Evolutionary conservation across 2,113 vertebrate species (phyloP).

Genomic region (Chitala chitala): DNA sequence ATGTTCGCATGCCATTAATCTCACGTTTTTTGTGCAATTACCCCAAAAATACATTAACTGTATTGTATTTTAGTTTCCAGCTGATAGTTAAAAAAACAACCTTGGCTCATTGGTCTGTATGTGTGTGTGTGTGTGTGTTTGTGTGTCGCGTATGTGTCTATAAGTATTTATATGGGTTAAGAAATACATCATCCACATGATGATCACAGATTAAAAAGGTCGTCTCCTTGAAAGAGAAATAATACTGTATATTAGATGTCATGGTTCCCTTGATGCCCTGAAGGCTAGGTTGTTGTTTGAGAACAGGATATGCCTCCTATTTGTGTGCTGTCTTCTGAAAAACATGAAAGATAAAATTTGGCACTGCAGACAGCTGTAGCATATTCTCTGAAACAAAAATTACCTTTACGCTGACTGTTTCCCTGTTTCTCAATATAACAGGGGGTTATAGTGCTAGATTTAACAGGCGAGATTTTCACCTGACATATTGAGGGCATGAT

Average conservation of each 20-base stretch:
- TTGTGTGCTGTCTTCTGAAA: conserved; percentile 4
- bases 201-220: neutral
- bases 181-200: neutral
- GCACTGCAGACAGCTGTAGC: conserved; percentile 5
- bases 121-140: conserved; percentile 1
- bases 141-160: neutral
- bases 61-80: neutral
- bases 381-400: conserved; percentile 31
- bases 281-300: conserved; percentile 8
- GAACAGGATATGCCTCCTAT: conserved; percentile 5
- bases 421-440: conserved; percentile 30
- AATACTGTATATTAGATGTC: conserved; percentile 28
- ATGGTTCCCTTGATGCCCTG: conserved; percentile 28
- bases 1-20: neutral
- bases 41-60: neutral
- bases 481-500: conserved; percentile 59
- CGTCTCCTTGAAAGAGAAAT: neutral
- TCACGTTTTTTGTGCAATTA: neutral
- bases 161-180: neutral
- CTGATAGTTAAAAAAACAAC: neutral
- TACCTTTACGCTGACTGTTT: conserved; percentile 30
- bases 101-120: too few relatives aligned
- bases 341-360: conserved; percentile 34
- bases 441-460: conserved; percentile 33
- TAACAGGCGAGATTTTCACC: conserved; percentile 46